Conservation (phyloP, 2,113 vertebrate species). For the Crotalus helleri region DNA sequence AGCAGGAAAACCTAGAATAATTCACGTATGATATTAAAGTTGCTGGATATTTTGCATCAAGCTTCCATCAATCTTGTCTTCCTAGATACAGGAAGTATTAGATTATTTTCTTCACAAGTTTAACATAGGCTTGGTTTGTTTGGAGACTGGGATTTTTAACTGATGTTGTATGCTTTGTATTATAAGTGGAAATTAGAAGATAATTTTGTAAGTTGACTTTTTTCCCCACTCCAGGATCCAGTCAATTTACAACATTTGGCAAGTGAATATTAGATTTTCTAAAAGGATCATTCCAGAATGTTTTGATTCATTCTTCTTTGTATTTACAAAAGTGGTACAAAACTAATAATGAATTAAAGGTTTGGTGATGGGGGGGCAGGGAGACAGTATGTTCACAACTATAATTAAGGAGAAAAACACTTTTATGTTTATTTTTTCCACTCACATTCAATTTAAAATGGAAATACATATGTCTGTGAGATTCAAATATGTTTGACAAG, state of each 20-base stretch:
- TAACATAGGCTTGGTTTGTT: constrained; percentile 8
- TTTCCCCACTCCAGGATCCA: constrained; percentile 28
- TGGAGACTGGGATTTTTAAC: constrained; percentile 24
- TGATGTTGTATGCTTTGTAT: constrained; percentile 34
- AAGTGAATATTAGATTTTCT: constrained; percentile 22
- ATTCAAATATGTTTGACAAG: constrained; percentile 54
- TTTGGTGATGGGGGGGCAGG: neutral
- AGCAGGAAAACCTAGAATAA: neutral
- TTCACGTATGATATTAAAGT: neutral
- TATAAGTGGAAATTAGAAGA: constrained; percentile 44
- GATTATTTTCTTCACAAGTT: constrained; percentile 46
- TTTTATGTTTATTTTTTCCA: constrained; percentile 58
- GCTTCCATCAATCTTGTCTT: neutral
- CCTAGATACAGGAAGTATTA: constrained; percentile 17
- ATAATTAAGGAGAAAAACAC: constrained; percentile 48
- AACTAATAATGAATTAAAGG: constrained; percentile 44
- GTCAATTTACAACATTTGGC: constrained; percentile 13
- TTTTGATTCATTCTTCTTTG: constrained; percentile 9
- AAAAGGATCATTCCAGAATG: constrained; percentile 32
- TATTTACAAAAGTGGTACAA: constrained; percentile 7
- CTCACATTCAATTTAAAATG: constrained; percentile 53
- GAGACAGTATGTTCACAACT: constrained; percentile 28
- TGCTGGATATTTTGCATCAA: constrained; percentile 28
- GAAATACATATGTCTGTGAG: constrained; percentile 62
- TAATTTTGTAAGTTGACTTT: constrained; percentile 34